Evolutionary conservation across 1,140 invertebrate genomes (phyloP).

Genomic region (Drosophila aff.): DNA sequence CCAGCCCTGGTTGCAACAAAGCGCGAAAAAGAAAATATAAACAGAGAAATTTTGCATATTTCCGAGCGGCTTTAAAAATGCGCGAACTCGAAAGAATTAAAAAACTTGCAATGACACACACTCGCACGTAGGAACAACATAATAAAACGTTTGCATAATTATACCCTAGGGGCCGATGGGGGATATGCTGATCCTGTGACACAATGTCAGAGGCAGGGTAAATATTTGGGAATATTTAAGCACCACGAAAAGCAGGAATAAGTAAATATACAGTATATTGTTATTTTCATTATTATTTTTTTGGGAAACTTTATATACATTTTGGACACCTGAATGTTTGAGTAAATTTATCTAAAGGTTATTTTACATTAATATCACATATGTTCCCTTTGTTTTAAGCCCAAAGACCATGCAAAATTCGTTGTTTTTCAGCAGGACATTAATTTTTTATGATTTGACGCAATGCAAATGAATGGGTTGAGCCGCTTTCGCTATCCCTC

Average conservation of each 20-base stretch:
- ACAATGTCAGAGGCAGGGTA: not conserved
- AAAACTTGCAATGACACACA: constrained; percentile 34
- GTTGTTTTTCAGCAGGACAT: not conserved
- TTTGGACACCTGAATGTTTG: too few relatives aligned
- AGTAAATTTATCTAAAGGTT: not conserved
- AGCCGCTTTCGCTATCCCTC: constrained; percentile 16
- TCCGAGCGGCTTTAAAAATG: constrained; percentile 69
- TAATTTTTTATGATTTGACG: constrained; percentile 35
- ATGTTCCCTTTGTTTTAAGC: not conserved
- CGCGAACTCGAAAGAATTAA: constrained; percentile 47
- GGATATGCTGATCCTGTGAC: constrained; percentile 32
- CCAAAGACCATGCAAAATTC: constrained; percentile 1
- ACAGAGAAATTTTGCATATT: constrained; percentile 71
- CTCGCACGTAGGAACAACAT: constrained; percentile 29
- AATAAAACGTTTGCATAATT: constrained; percentile 72
- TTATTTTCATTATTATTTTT: not conserved
- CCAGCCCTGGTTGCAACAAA: constrained; percentile 48
- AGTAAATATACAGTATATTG: not conserved
- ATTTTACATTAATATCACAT: not conserved
- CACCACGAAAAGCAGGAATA: too few relatives aligned
- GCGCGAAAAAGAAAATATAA: constrained; percentile 37
- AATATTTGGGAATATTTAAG: constrained; percentile 10
- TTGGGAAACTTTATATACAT: not conserved
- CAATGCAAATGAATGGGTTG: constrained; percentile 36
- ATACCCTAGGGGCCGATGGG: constrained; percentile 34